phyloP scores from a whole-genome alignment of 2,113 vertebrate genomes.

The Apteryx mantelli region DNA sequence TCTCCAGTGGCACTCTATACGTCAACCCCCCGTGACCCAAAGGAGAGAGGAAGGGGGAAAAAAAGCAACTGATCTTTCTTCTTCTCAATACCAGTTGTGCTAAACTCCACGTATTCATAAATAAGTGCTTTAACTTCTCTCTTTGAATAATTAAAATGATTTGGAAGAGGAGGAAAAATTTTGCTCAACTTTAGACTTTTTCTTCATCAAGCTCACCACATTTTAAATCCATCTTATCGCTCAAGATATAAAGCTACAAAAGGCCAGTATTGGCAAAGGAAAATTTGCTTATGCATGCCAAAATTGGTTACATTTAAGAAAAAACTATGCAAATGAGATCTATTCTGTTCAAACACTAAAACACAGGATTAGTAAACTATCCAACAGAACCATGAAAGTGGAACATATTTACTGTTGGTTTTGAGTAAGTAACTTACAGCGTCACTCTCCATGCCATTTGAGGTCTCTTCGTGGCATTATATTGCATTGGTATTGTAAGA shows the following conservation, averaged over 20 bases:
- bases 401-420: background rate
- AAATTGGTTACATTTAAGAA: background rate
- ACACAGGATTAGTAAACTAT: background rate
- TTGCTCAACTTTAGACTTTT: background rate
- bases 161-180: background rate
- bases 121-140: background rate
- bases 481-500: background rate
- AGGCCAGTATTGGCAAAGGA: background rate
- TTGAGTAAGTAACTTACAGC: background rate
- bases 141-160: background rate
- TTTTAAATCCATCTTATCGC: background rate
- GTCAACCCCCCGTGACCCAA: background rate
- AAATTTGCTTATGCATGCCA: background rate
- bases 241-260: background rate
- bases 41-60: background rate
- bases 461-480: background rate
- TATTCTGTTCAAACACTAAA: background rate
- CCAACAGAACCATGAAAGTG: background rate
- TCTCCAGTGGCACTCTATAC: constrained; percentile 93
- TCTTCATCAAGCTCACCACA: background rate
- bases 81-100: background rate
- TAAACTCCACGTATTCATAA: background rate
- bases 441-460: background rate
- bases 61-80: background rate
- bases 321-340: background rate